Percentiles rank a stretch among this genome's conserved stretches.
Conservation (phyloP, 2,888 invertebrate species). For the Perizoma affinitatum region DNA sequence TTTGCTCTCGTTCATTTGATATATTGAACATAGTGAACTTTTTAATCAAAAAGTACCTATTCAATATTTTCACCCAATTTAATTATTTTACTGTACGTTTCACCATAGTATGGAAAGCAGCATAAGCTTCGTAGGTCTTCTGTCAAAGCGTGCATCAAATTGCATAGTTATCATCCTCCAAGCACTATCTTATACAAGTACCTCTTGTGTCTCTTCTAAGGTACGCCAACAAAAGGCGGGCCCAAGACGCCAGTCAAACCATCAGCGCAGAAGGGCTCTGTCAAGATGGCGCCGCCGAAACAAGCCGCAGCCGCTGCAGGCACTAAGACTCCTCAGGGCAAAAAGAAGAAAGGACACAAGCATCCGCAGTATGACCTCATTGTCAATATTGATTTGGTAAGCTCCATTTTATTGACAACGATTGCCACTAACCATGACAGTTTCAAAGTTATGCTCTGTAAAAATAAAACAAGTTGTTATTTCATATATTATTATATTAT, state of each 20-base stretch:
- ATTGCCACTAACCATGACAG: background rate
- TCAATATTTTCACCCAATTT: too few relatives aligned
- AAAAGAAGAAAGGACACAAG: constrained; percentile 90
- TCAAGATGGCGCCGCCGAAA: constrained; percentile 86
- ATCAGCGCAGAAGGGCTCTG: constrained; percentile 89
- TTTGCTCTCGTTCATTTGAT: too few relatives aligned
- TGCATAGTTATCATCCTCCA: constrained; percentile 1
- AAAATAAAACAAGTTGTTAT: too few relatives aligned
- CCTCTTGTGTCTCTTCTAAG: constrained; percentile 37
- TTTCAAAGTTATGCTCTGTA: too few relatives aligned
- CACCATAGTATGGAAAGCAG: too few relatives aligned
- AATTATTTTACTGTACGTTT: too few relatives aligned
- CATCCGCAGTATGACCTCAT: constrained; percentile 92
- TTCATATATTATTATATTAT: too few relatives aligned
- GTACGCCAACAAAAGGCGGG: constrained; percentile 81
- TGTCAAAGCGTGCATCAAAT: background rate
- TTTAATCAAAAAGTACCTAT: too few relatives aligned
- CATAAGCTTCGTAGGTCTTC: background rate
- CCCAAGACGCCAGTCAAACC: constrained; percentile 88
- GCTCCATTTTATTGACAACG: constrained; percentile 46
- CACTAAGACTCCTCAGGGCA: constrained; percentile 86
- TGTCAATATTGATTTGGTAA: constrained; percentile 92
- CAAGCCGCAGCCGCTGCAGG: constrained; percentile 83
- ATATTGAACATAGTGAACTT: too few relatives aligned
- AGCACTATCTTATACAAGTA: constrained; percentile 26